Evolutionary conservation across 2,888 invertebrate species (phyloP).

Genomic region (Carcina quercana): DNA sequence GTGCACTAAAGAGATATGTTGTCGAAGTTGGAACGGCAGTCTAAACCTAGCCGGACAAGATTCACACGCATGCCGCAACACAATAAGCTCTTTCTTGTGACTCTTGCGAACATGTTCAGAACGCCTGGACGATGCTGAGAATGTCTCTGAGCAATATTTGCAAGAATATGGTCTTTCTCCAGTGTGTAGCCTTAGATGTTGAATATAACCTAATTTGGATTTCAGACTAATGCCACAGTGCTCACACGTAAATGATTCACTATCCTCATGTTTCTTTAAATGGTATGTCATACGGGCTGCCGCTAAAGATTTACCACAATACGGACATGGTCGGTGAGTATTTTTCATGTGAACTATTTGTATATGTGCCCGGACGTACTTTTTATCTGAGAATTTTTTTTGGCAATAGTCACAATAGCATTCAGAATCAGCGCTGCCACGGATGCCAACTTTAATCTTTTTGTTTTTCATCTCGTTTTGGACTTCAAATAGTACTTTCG

Average conservation of each 20-base stretch:
- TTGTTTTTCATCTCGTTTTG: conserved; percentile 31
- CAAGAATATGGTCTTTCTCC: conserved; percentile 55
- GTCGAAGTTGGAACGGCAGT: conserved; percentile 40
- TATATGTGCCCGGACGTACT: conserved; percentile 52
- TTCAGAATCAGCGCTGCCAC: conserved; percentile 40
- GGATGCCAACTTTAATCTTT: conserved; percentile 39
- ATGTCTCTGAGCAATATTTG: conserved; percentile 43
- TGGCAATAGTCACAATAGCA: conserved; percentile 57
- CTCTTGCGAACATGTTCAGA: conserved; percentile 47
- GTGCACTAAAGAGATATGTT: conserved; percentile 41
- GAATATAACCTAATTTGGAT: conserved; percentile 44
- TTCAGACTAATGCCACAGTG: conserved; percentile 42
- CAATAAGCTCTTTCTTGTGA: conserved; percentile 30
- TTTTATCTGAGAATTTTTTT: conserved; percentile 51
- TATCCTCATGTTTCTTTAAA: conserved; percentile 38
- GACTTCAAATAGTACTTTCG: conserved; percentile 34
- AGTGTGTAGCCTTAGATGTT: conserved; percentile 53
- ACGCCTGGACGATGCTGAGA: conserved; percentile 51
- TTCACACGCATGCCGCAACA: conserved; percentile 39
- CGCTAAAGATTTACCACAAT: conserved; percentile 51
- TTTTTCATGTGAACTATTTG: conserved; percentile 55
- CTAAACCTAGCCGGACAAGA: conserved; percentile 48
- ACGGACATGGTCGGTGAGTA: conserved; percentile 48
- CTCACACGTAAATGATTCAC: conserved; percentile 33
- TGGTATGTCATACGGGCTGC: conserved; percentile 56